Evolutionary conservation across 2,113 vertebrate species (phyloP), one percentile per base, ranked within the genome.

Genomic region (Ictidomys tridecemlineatus): DNA sequence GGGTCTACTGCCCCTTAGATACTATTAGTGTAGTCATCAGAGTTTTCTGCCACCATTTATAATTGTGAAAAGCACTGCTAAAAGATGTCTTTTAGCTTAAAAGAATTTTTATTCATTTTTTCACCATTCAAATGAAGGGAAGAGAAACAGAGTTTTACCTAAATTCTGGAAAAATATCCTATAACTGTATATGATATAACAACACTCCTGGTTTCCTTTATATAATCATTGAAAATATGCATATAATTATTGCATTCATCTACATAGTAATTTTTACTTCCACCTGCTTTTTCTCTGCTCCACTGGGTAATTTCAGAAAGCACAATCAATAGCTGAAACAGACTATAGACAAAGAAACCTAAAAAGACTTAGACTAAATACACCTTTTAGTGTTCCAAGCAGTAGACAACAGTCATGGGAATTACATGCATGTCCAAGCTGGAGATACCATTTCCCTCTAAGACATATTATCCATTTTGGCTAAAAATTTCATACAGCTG

Each of bases 231-330:
- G 26, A 79, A 88, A 86, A 45, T 39, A 30, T 69, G 30, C 30
- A 34, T 79, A 48, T 85, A 82, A 77, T 53, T 86, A 70, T 13
- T 84, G 61, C 14, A 74, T 84, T 79, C 12, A 88, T 53, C 8
- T 86, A 20, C 73, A 78, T 37, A 86, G 20, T 86, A 86, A 94
- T 78, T 90, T 94, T 92, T 8, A 96, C 28, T 86, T 89, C 37
- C 37, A 65, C 24, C 63, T 94, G 58, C 10, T 89, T 94, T 89
- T 93, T 22, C 37, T 87, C 34, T 82, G 17, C 4, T 83, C 28
- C 39, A n/a, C 28, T 73, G 42, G 45, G 4, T 92, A 73, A 91
- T 8, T 56, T 88, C 72, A 89, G 22, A 83, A 83, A 70, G 26
- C 17, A 42, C 89, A 86, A 28, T 86, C 79, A 77, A 14, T 45